Conservation (phyloP, 2,888 invertebrate genomes). For the Chaetogeoica ovagalla region DNA sequence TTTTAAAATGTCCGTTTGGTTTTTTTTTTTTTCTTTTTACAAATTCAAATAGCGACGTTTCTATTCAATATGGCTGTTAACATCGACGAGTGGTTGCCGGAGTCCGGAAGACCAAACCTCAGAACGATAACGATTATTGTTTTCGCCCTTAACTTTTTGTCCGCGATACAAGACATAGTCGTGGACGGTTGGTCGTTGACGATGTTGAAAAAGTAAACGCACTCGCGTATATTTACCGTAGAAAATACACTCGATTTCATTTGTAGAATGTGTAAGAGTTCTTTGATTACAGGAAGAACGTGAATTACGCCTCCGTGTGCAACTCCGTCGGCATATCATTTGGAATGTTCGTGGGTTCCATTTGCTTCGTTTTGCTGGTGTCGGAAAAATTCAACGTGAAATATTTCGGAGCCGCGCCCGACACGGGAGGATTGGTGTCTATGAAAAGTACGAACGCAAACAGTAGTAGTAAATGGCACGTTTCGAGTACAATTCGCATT, state of each 20-base stretch:
- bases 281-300: slow-evolving; percentile 73
- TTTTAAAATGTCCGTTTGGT: too few relatives aligned
- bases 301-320: slow-evolving; percentile 97
- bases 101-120: slow-evolving; percentile 50
- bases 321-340: slow-evolving; percentile 98
- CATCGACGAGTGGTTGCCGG: slow-evolving; percentile 75
- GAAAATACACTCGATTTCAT: too few relatives aligned
- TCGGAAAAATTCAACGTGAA: slow-evolving; percentile 94
- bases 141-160: slow-evolving; percentile 89
- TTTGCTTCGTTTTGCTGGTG: slow-evolving; percentile 93
- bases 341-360: slow-evolving; percentile 95
- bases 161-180: slow-evolving; percentile 98
- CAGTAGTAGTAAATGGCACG: too few relatives aligned
- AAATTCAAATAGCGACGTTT: slow-evolving; percentile 53
- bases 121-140: slow-evolving; percentile 79
- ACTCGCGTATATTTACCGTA: too few relatives aligned
- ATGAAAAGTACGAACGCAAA: slow-evolving; percentile 4
- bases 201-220: slow-evolving; percentile 82
- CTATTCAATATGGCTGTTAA: slow-evolving; percentile 83
- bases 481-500: too few relatives aligned
- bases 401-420: slow-evolving; percentile 69
- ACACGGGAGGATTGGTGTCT: neutral
- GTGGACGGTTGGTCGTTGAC: slow-evolving; percentile 99
- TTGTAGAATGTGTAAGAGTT: too few relatives aligned
- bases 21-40: too few relatives aligned